These are phyloP conservation scores for Luidia sarsii DNA, from an alignment of 53 echinoderm and acorn worm genomes.

Conservation along the genomic window DNA sequence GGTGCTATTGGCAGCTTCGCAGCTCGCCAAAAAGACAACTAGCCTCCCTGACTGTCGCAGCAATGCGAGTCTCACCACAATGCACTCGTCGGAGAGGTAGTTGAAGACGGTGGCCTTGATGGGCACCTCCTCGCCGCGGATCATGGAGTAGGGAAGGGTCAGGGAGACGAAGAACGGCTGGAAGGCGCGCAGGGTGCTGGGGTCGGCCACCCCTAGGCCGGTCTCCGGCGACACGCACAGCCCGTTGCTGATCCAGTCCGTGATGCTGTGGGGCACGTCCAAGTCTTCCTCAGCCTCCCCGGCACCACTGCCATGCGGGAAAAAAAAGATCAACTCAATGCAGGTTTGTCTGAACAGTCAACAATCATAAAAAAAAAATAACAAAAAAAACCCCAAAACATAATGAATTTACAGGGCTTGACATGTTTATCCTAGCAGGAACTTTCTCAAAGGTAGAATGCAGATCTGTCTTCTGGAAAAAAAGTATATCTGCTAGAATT, in stretches of 20 bases:
- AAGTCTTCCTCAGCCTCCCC: slow-evolving; percentile 46
- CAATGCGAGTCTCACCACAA: slow-evolving; percentile 68
- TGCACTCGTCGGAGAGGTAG: slow-evolving; percentile 69
- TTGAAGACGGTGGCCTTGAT: slow-evolving; percentile 89
- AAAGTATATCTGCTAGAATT: no score
- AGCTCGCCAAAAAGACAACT: no score
- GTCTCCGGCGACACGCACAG: slow-evolving; percentile 80
- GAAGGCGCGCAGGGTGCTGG: slow-evolving; percentile 76
- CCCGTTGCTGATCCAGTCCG: slow-evolving; percentile 88
- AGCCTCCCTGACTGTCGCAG: slow-evolving; percentile 1
- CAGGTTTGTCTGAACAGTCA: no score
- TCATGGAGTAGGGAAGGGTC: slow-evolving; percentile 92
- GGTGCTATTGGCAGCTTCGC: no score
- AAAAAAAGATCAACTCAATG: no score
- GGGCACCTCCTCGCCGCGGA: slow-evolving; percentile 78
- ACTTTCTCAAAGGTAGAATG: no score
- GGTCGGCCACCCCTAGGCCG: slow-evolving; percentile 78
- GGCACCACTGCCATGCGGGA: slow-evolving; percentile 21
- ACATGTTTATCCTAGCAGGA: no score
- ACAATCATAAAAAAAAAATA: no score
- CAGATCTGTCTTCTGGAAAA: no score
- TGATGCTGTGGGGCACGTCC: slow-evolving; percentile 91
- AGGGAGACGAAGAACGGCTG: slow-evolving; percentile 93
- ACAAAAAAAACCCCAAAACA: no score
- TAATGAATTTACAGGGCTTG: no score